Evolutionary conservation across 2,888 invertebrate genomes (phyloP).

Genomic region (Gastracanthus pulcherrimus): DNA sequence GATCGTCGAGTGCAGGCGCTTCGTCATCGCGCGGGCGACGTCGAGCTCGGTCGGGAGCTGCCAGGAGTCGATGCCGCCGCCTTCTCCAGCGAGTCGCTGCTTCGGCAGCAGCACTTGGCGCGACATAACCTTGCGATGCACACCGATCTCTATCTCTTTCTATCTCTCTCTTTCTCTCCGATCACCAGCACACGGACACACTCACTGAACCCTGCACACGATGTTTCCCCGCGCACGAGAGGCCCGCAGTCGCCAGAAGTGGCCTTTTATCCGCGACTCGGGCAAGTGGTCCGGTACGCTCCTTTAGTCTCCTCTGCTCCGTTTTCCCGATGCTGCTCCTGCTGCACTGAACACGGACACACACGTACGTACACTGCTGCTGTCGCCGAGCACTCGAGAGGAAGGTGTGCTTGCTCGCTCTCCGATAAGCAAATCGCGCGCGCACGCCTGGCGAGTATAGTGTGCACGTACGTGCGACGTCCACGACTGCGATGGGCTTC

Average conservation of each 20-base stretch:
- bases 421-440: no score
- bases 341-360: background rate
- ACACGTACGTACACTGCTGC: background rate
- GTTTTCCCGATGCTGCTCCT: no score
- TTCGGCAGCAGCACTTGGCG: conserved; percentile 32
- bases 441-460: background rate
- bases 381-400: background rate
- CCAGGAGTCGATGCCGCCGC: background rate
- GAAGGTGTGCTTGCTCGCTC: background rate
- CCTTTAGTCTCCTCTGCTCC: no score
- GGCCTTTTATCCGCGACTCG: no score
- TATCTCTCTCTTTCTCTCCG: no score
- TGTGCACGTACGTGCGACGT: background rate
- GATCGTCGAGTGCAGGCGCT: background rate
- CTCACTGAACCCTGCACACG: background rate
- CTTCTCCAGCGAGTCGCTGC: background rate
- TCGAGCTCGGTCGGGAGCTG: background rate
- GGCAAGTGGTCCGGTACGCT: no score
- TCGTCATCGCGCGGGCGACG: background rate
- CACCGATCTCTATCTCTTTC: no score
- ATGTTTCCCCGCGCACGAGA: background rate
- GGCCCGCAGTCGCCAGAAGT: background rate
- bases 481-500: background rate
- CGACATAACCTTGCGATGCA: conserved; percentile 54
- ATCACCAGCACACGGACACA: background rate